Conservation (phyloP, 1,140 invertebrate species). For the Coenobita brevimanus region DNA sequence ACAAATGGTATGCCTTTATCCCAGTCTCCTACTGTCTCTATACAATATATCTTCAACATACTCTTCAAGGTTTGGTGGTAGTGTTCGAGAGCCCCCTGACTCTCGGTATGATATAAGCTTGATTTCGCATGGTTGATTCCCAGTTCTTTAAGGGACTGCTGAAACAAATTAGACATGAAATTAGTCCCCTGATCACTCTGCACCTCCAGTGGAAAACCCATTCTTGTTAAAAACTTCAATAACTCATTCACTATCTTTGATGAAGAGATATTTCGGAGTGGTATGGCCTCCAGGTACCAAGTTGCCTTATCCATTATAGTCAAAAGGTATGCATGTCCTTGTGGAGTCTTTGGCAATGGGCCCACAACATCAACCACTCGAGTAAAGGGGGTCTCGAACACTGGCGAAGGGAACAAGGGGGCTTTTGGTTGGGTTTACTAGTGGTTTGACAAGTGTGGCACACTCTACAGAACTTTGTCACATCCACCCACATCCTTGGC, state of each 20-base stretch:
- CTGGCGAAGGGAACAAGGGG: neutral
- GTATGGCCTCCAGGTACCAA: no score
- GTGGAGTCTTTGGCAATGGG: neutral
- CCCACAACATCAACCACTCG: neutral
- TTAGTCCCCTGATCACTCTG: no score
- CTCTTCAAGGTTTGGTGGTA: constrained; percentile 2
- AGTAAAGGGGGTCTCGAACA: neutral
- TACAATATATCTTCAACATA: neutral
- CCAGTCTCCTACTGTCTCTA: neutral
- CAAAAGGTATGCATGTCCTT: neutral
- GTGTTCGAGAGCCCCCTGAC: no score
- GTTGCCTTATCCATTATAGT: constrained; percentile 22
- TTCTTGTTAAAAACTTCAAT: no score
- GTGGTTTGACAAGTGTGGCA: constrained; percentile 11
- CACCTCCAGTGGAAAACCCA: no score
- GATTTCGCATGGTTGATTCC: no score
- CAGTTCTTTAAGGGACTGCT: no score
- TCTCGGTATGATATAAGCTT: no score
- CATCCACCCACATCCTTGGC: neutral
- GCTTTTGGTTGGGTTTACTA: neutral
- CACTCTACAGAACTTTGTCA: neutral
- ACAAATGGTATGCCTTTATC: neutral
- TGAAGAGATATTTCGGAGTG: no score
- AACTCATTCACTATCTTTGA: no score
- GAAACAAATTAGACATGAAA: no score